These are phyloP conservation scores for Caenorhabditis tropicalis DNA, from an alignment of 1,140 invertebrate genomes.

Conservation along the genomic window DNA sequence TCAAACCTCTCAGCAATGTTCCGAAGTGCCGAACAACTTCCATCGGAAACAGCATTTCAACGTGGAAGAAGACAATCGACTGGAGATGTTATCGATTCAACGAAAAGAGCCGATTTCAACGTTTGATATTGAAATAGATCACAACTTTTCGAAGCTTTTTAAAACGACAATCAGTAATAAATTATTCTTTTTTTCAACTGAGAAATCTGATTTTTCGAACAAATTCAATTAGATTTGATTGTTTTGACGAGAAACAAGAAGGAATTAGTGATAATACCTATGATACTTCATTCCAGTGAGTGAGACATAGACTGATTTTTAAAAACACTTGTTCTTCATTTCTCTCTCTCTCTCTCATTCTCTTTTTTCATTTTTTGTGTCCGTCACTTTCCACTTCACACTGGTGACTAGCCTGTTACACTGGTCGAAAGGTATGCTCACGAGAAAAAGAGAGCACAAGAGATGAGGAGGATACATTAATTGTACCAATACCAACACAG, in stretches of 20 bases:
- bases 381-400: constrained; percentile 18
- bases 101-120: constrained; percentile 24
- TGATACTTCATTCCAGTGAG: not conserved
- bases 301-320: not conserved
- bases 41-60: constrained; percentile 15
- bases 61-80: constrained; percentile 15
- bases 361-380: not conserved
- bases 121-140: constrained; percentile 5
- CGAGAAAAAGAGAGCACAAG: not conserved
- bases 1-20: constrained; percentile 35
- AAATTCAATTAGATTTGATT: no score
- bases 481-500: constrained; percentile 27
- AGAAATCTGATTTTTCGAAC: no score
- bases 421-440: constrained; percentile 20
- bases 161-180: no score
- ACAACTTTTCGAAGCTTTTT: no score
- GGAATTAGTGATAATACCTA: not conserved
- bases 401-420: constrained; percentile 26
- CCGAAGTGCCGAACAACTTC: constrained; percentile 18
- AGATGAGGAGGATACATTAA: not conserved
- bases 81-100: constrained; percentile 12
- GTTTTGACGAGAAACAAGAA: no score
- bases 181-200: no score
- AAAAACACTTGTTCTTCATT: not conserved
- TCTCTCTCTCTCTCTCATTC: not conserved